These are phyloP conservation scores for Neogale vison DNA, from an alignment of 2,113 vertebrate genomes.

Conservation along the genomic window DNA sequence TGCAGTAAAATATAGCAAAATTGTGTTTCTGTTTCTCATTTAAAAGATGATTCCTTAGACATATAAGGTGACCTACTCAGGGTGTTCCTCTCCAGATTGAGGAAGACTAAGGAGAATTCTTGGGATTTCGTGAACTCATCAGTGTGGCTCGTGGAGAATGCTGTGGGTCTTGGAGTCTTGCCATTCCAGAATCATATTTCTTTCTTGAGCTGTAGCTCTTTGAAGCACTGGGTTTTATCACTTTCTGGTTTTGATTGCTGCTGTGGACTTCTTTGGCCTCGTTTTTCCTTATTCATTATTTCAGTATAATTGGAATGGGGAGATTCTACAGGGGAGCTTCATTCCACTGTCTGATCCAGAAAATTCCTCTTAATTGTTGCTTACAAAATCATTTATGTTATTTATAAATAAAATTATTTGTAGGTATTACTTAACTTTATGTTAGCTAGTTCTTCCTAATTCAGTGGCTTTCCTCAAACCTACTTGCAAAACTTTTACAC, in stretches of 20 bases:
- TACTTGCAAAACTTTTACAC: neutral
- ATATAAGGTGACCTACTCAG: neutral
- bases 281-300: neutral
- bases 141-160: neutral
- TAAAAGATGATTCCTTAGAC: neutral
- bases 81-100: neutral
- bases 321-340: neutral
- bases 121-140: neutral
- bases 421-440: neutral
- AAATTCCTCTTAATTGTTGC: neutral
- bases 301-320: neutral
- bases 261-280: neutral
- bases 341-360: constrained; percentile 7
- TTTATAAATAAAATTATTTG: neutral
- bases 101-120: neutral
- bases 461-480: neutral
- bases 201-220: neutral
- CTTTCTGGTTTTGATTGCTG: neutral
- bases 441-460: neutral
- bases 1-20: neutral
- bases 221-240: neutral
- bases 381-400: neutral
- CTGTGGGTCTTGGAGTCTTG: neutral
- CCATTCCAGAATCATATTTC: neutral
- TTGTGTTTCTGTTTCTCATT: neutral